Evolutionary conservation across 37 sponge, comb jelly and placozoan species (phyloP).

Genomic region (Chondrosia reniformis): DNA sequence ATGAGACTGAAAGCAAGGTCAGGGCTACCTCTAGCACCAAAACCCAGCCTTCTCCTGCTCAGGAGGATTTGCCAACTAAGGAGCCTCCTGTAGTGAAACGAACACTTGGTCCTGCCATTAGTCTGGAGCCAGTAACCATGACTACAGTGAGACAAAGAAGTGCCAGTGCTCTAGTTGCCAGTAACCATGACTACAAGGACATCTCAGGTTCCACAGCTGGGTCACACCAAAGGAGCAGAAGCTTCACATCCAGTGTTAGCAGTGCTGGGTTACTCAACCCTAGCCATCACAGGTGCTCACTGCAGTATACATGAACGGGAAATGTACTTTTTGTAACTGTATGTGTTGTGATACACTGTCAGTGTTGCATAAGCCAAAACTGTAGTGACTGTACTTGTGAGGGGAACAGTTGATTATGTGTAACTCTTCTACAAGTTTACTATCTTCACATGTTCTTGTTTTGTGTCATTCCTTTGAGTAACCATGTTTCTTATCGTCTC

Average conservation of each 20-base stretch:
- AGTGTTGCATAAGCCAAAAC: too few relatives aligned
- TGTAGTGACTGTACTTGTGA: too few relatives aligned
- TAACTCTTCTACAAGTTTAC: too few relatives aligned
- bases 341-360: too few relatives aligned
- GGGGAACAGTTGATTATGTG: too few relatives aligned
- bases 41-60: neutral
- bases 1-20: neutral
- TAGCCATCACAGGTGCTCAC: neutral
- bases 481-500: neutral
- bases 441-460: neutral
- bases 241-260: conserved; percentile 16
- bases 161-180: conserved; percentile 9
- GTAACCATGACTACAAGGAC: neutral
- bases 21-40: neutral
- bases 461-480: neutral
- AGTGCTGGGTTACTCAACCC: neutral
- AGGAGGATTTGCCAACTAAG: neutral
- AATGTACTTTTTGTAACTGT: too few relatives aligned
- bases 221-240: neutral
- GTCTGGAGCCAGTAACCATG: neutral
- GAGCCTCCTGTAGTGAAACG: neutral
- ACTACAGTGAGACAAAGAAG: neutral
- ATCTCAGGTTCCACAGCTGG: neutral
- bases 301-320: too few relatives aligned
- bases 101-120: neutral